Evolutionary conservation across 2,113 vertebrate species (phyloP).

Genomic region (Barnardius zonarius): DNA sequence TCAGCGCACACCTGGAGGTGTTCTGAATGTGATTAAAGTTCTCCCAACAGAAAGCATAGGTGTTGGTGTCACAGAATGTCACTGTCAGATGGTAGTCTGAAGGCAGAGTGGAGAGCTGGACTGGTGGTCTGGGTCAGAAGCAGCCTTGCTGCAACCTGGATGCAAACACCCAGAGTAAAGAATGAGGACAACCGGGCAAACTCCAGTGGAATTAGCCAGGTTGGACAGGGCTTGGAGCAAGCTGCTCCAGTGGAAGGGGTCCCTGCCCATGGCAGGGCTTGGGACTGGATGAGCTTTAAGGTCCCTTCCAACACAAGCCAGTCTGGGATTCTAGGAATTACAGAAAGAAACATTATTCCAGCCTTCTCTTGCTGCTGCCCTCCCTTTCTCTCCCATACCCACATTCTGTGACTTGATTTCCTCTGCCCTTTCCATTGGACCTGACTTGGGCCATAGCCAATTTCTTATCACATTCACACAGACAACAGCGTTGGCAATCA

Average conservation of each 20-base stretch:
- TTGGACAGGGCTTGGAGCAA: background rate
- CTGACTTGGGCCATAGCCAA: background rate
- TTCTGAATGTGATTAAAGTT: fast-evolving
- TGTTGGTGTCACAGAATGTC: fast-evolving
- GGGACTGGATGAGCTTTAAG: background rate
- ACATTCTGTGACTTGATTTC: fast-evolving
- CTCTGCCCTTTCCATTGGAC: fast-evolving
- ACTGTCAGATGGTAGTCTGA: fast-evolving
- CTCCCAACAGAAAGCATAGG: background rate
- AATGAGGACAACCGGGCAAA: background rate
- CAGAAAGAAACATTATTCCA: fast-evolving
- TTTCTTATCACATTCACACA: background rate
- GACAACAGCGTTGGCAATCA: background rate
- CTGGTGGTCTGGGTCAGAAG: background rate
- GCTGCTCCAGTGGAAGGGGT: background rate
- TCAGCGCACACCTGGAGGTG: background rate
- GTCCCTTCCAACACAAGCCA: background rate
- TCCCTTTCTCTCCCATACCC: background rate
- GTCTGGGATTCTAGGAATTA: background rate
- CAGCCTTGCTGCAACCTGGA: too few relatives aligned
- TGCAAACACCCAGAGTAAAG: background rate
- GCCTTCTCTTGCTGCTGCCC: background rate
- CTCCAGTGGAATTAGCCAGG: background rate
- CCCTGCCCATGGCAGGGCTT: background rate
- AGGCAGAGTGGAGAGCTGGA: fast-evolving